Evolutionary conservation across 2,888 invertebrate species (phyloP), one percentile per base, ranked within the genome.

Genomic region (Carabus problematicus): DNA sequence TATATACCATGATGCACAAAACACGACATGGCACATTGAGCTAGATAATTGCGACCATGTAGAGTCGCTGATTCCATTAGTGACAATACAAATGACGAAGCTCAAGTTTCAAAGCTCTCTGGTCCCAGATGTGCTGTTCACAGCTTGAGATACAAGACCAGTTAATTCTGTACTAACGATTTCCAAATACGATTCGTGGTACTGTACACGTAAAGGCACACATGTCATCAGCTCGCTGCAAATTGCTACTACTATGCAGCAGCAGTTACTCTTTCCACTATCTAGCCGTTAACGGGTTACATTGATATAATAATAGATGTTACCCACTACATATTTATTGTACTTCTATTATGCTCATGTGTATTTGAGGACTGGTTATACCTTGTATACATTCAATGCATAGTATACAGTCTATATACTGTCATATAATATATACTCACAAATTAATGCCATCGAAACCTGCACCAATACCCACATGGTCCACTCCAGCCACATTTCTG

Each of bases 401-500:
- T n/a, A n/a, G n/a, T 2, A 29, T 6, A 29, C 29, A 29, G n/a
- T n/a, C n/a, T 29, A 29, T 6, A 29, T 29, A 29, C 29, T 3
- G 2, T 3, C 29, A 29, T 29, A 29, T 6, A 6, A 29, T 29
- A 29, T 29, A 29, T 11, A 60, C 60, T 60, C 45, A 60, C 60
- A 43, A 45, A 43, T 60, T 60, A 60, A 60, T 60, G 74, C 86
- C 86, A 75, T 86, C 85, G 77, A 84, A 86, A 74, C 85, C 86
- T 42, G 85, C 85, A 63, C 86, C 86, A 72, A 86, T 82, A 55
- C 86, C 86, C 61, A 86, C 84, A 75, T 85, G 85, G 78, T 86
- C 84, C 73, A 85, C 82, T 63, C 86, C 86, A 45, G 85, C 85
- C 61, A 86, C 82, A 72, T 81, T 81, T 72, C 85, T 80, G 76